Conservation (phyloP, 1,140 invertebrate species). For the Cotesia vestalis region DNA sequence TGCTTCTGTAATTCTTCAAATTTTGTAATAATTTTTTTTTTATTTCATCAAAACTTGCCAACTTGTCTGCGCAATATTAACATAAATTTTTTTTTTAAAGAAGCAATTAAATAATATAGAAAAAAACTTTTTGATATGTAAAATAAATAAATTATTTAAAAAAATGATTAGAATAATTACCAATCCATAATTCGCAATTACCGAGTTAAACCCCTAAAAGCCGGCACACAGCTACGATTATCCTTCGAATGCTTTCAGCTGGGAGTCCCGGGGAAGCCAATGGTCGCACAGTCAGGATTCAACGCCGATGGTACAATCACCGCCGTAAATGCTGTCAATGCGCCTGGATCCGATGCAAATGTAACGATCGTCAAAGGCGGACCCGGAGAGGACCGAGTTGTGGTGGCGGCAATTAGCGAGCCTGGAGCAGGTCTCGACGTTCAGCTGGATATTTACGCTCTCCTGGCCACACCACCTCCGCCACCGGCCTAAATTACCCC, state of each 20-base stretch:
- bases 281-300: conserved; percentile 11
- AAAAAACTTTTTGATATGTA: too few relatives aligned
- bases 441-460: conserved; percentile 32
- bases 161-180: too few relatives aligned
- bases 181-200: too few relatives aligned
- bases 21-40: too few relatives aligned
- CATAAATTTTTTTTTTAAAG: too few relatives aligned
- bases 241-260: conserved; percentile 36
- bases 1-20: too few relatives aligned
- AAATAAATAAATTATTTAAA: too few relatives aligned
- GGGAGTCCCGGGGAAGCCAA: background rate
- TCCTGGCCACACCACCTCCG: background rate
- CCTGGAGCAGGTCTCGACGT: conserved; percentile 25
- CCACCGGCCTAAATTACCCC: background rate
- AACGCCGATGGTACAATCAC: conserved; percentile 35
- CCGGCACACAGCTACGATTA: too few relatives aligned
- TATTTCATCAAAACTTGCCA: too few relatives aligned
- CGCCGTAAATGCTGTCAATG: conserved; percentile 32
- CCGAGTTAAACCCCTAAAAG: too few relatives aligned
- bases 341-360: conserved; percentile 13
- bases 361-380: conserved; percentile 30
- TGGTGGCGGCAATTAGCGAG: conserved; percentile 21
- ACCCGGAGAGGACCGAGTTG: background rate
- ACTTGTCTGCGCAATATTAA: too few relatives aligned
- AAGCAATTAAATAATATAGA: too few relatives aligned